Evolutionary conservation across 2,888 invertebrate genomes (phyloP), one percentile per base, ranked within the genome.

Genomic region (Epinotia ramella): DNA sequence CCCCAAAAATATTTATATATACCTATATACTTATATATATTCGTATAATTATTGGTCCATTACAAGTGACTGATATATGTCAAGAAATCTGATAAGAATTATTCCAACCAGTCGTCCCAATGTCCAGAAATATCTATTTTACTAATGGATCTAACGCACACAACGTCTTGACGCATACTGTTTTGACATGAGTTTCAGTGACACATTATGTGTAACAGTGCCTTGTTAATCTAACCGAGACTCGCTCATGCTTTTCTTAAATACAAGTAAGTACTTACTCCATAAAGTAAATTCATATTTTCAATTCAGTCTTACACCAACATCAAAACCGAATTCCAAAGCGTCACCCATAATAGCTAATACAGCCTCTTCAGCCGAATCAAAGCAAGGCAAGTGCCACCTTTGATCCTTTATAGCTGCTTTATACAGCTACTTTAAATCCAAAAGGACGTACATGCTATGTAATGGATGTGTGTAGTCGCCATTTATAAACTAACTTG

Each of bases 321-420:
- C 69, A 69, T 59, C 69, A 69, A 69, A 66, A 69, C 44, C 59
- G 24, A 69, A 69, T 40, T 56, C 44, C 59, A 60, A 69, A 60
- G 69, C 69, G 59, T 69, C 24, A 59, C 68, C 18, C 59, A 69
- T 69, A 60, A 69, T 69, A 69, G 69, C 60, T 69, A 69, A 69
- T 69, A 69, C 46, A 69, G 69, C 6, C 69, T 69, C 69, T 69
- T 59, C 69, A 68, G 68, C 46, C 69, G 59, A 69, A 69, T 69
- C 69, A 69, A 69, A 60, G 69, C 59, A 69, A 69, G 44, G 69
- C 69, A 69, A 69, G 69, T 69, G 69, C 59, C 69, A 69, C 69
- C 69, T 69, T 69, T 69, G 69, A 69, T 69, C 69, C 69, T 69
- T 60, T 69, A 69, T 69, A 69, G 44, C 69, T 24, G 69, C 69